phyloP scores from a whole-genome alignment of 2,888 invertebrate species.

The Phaedon cochleariae region DNA sequence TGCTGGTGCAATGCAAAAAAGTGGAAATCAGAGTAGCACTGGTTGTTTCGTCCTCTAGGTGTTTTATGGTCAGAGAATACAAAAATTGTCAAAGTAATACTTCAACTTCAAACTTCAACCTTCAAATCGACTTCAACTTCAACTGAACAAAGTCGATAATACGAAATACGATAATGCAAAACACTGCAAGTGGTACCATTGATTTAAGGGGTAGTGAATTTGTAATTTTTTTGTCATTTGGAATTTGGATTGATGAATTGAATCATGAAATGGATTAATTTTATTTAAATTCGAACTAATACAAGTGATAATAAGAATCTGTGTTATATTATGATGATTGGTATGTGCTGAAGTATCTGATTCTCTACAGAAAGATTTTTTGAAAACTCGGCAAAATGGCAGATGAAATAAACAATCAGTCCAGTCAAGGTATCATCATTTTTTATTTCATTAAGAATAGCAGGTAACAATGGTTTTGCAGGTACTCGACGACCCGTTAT shows the following conservation, averaged over 20 bases:
- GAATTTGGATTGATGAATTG: constrained; percentile 2
- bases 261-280: background rate
- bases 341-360: background rate
- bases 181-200: background rate
- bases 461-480: constrained; percentile 26
- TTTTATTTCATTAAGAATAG: constrained; percentile 19
- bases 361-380: background rate
- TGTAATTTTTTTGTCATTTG: background rate
- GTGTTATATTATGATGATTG: background rate
- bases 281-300: background rate
- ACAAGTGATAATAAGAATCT: background rate
- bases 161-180: background rate
- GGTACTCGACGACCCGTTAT: constrained; percentile 34
- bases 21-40: no score
- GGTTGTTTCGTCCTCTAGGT: no score
- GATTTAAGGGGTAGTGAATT: constrained; percentile 3
- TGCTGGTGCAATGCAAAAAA: no score
- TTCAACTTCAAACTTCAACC: no score
- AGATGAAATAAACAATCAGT: constrained; percentile 76
- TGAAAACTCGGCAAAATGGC: constrained; percentile 67
- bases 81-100: no score
- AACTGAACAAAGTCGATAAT: background rate
- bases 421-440: constrained; percentile 59
- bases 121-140: background rate
- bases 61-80: no score